These are phyloP conservation scores for Xanthia togata DNA, from an alignment of 2,888 invertebrate genomes.

Conservation along the genomic window DNA sequence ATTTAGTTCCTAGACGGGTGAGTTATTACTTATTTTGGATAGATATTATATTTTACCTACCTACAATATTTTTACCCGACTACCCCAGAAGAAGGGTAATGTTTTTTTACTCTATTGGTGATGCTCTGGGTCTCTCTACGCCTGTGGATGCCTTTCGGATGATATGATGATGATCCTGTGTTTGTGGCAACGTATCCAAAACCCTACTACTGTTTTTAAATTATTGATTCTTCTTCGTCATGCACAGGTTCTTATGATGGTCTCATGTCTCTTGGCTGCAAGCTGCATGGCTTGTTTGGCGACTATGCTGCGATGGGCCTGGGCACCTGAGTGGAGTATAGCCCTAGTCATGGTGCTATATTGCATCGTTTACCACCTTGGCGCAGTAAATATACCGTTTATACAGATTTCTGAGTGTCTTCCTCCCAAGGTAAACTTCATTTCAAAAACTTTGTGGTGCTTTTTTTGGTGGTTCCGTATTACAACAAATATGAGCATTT, in stretches of 20 bases:
- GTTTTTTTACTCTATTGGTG: not conserved
- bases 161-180: not conserved
- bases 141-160: not conserved
- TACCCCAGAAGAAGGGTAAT: too few species aligned
- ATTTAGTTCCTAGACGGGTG: constrained; percentile 88
- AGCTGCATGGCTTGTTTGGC: constrained; percentile 68
- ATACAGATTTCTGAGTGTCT: constrained; percentile 72
- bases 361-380: constrained; percentile 74
- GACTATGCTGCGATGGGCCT: constrained; percentile 70
- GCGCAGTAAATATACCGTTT: constrained; percentile 73
- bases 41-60: not conserved
- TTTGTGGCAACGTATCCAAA: not conserved
- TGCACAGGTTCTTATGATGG: constrained; percentile 72
- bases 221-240: constrained; percentile 1
- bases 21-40: constrained; percentile 34
- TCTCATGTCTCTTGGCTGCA: constrained; percentile 62
- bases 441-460: too few species aligned
- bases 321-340: constrained; percentile 75
- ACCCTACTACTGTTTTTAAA: not conserved
- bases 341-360: constrained; percentile 73
- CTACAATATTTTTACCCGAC: not conserved
- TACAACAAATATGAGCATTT: not conserved
- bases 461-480: not conserved
- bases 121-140: not conserved
- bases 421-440: constrained; percentile 68